A percentile compares a stretch with the other conserved stretches of the same genome.
These are phyloP conservation scores for Tinea semifulvella DNA, from an alignment of 2,888 invertebrate species.

Conservation along the genomic window DNA sequence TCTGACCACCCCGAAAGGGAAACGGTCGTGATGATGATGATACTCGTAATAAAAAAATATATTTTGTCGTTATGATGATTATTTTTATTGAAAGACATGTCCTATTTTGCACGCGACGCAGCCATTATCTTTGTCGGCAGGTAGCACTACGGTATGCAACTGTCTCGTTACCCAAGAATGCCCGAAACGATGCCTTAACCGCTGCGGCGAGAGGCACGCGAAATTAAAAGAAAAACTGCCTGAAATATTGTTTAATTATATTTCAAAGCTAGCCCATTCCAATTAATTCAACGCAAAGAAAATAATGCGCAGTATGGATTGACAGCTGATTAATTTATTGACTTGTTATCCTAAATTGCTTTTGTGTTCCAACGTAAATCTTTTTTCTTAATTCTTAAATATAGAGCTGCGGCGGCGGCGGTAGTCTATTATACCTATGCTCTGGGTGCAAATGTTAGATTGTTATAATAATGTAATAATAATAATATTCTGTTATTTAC, in stretches of 20 bases:
- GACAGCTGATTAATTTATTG: conserved; percentile 23
- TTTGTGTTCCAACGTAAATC: not conserved
- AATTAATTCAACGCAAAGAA: conserved; percentile 34
- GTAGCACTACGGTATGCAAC: conserved; percentile 25
- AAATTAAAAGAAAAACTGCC: conserved; percentile 52
- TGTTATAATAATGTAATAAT: no score
- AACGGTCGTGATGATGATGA: no score
- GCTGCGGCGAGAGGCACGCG: conserved; percentile 23
- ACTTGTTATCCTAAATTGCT: not conserved
- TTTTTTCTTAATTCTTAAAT: not conserved
- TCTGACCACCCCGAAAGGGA: no score
- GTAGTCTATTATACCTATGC: no score
- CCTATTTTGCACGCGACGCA: not conserved
- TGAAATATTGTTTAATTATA: conserved; percentile 56
- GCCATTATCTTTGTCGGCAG: conserved; percentile 1
- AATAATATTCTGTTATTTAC: no score
- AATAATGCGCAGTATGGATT: conserved; percentile 33
- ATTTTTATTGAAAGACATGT: conserved; percentile 1
- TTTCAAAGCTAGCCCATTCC: conserved; percentile 28
- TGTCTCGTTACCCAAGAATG: conserved; percentile 44
- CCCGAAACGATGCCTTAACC: conserved; percentile 36
- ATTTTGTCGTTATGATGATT: no score
- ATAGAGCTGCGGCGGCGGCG: no score
- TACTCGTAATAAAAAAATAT: no score
- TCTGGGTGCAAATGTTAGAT: no score